These are phyloP conservation scores for Drusus annulatus DNA, from an alignment of 1,140 invertebrate genomes.

Conservation along the genomic window DNA sequence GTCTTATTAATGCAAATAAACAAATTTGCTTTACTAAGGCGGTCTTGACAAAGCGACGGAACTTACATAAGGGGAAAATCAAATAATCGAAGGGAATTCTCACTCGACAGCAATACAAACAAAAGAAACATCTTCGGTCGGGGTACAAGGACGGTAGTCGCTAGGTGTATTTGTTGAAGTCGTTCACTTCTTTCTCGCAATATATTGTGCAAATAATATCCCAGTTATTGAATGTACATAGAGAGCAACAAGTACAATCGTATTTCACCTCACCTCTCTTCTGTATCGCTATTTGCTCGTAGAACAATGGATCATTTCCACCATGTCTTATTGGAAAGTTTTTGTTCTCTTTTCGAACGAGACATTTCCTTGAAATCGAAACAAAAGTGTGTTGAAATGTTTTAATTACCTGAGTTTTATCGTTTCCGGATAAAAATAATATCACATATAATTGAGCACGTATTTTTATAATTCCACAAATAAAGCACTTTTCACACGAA, in stretches of 20 bases:
- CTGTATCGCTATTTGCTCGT: conserved; percentile 1
- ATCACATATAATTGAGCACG: too few relatives aligned
- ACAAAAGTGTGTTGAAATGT: too few relatives aligned
- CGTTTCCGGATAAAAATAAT: too few relatives aligned
- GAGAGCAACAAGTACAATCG: conserved; percentile 51
- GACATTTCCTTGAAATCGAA: background rate
- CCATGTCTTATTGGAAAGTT: background rate
- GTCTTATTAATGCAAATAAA: too few relatives aligned
- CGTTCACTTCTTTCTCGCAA: conserved; percentile 53
- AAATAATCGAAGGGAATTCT: conserved; percentile 34
- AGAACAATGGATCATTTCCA: conserved; percentile 15
- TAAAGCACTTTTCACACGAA: background rate
- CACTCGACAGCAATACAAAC: conserved; percentile 28
- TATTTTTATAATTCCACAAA: too few relatives aligned
- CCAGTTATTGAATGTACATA: conserved; percentile 54
- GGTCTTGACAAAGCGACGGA: too few relatives aligned
- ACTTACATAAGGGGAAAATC: too few relatives aligned
- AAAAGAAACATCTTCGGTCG: conserved; percentile 5
- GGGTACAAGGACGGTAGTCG: background rate
- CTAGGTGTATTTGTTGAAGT: conserved; percentile 35
- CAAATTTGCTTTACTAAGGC: too few relatives aligned
- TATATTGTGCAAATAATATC: conserved; percentile 57
- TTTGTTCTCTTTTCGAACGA: background rate
- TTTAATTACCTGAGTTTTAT: too few relatives aligned
- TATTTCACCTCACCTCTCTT: conserved; percentile 45